Evolutionary conservation across 1,140 invertebrate species (phyloP).

Genomic region (Drosophila micromelanica): DNA sequence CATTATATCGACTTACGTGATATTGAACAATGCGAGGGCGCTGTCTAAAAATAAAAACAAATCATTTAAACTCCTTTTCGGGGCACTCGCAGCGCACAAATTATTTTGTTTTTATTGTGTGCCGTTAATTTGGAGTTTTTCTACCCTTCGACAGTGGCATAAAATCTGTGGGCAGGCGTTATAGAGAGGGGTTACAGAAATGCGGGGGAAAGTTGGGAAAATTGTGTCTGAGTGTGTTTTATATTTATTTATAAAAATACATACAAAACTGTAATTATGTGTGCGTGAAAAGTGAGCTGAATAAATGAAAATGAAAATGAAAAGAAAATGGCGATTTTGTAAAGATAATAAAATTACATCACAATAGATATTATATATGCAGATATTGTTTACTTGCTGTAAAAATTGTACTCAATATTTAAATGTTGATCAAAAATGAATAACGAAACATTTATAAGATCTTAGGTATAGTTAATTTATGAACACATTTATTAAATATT

Average conservation of each 20-base stretch:
- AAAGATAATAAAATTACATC: not conserved
- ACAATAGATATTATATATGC: no score
- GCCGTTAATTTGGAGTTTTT: slow-evolving; percentile 57
- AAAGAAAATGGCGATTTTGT: slow-evolving; percentile 52
- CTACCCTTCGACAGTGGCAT: not conserved
- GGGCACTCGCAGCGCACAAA: slow-evolving; percentile 46
- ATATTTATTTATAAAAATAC: slow-evolving; percentile 65
- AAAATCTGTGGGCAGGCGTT: slow-evolving; percentile 4
- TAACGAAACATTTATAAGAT: no score
- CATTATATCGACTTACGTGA: slow-evolving; percentile 19
- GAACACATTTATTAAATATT: no score
- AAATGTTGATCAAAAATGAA: no score
- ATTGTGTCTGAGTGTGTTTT: slow-evolving; percentile 23
- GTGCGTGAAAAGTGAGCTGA: slow-evolving; percentile 33
- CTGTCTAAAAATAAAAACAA: slow-evolving; percentile 67
- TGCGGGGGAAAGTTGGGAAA: not conserved
- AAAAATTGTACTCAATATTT: no score
- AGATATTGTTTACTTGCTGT: no score
- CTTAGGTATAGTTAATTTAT: no score
- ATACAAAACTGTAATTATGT: slow-evolving; percentile 57
- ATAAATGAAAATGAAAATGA: not conserved
- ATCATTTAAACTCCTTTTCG: slow-evolving; percentile 66
- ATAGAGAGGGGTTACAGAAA: not conserved
- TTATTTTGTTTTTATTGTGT: slow-evolving; percentile 75
- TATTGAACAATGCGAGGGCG: slow-evolving; percentile 24